phyloP scores from a whole-genome alignment of 1,140 invertebrate genomes.

The Pygmarrhopalites habei region DNA sequence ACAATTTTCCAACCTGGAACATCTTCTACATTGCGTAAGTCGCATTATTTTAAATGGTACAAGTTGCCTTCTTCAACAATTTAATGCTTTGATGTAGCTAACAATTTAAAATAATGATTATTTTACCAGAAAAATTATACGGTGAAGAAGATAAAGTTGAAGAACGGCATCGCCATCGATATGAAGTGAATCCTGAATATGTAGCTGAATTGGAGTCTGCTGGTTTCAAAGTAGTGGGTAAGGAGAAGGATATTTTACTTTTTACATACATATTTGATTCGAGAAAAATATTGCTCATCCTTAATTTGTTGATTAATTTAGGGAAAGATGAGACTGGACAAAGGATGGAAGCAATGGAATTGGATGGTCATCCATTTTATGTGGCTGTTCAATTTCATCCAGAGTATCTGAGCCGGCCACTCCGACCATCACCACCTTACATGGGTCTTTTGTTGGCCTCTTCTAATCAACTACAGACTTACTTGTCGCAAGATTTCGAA shows the following conservation, averaged over 20 bases:
- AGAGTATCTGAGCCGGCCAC: conserved; percentile 78
- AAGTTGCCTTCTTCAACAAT: not conserved
- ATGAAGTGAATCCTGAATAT: conserved; percentile 88
- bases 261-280: too few relatives aligned
- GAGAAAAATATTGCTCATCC: too few relatives aligned
- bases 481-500: too few relatives aligned
- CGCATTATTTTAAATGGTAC: not conserved
- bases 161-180: conserved; percentile 94
- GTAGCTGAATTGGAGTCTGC: conserved; percentile 67
- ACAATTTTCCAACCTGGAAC: conserved; percentile 63
- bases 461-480: conserved; percentile 56
- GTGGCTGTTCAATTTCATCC: conserved; percentile 80
- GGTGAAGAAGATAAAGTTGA: conserved; percentile 72
- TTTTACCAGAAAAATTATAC: conserved; percentile 67
- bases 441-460: conserved; percentile 86
- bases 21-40: conserved; percentile 65
- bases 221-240: conserved; percentile 87
- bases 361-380: conserved; percentile 77
- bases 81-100: not conserved
- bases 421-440: conserved; percentile 91
- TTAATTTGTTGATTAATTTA: too few relatives aligned
- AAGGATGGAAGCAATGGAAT: conserved; percentile 61
- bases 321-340: conserved; percentile 70
- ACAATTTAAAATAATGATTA: too few relatives aligned
- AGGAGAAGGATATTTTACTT: conserved; percentile 40